phyloP scores from a whole-genome alignment of 2,888 invertebrate species.

The Agrilus mali region DNA sequence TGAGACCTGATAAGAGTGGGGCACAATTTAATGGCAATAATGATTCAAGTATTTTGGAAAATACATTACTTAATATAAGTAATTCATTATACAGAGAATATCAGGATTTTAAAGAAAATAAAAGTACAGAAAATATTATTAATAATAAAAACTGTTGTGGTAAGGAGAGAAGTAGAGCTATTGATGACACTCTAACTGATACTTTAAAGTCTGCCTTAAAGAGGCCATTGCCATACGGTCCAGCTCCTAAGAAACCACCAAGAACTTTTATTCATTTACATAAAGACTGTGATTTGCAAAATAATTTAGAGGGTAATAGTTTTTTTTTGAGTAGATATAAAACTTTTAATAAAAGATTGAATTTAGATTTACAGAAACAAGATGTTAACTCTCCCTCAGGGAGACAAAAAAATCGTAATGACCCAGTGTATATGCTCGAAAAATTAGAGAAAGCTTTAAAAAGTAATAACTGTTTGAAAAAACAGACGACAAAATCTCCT shows the following conservation, averaged over 20 bases:
- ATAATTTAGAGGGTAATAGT: neutral
- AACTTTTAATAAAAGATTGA: slow-evolving; percentile 16
- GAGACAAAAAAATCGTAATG: slow-evolving; percentile 23
- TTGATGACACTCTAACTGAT: slow-evolving; percentile 32
- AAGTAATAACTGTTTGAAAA: slow-evolving; percentile 29
- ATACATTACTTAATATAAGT: neutral
- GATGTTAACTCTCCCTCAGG: neutral
- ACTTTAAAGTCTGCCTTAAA: slow-evolving; percentile 53
- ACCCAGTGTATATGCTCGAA: slow-evolving; percentile 51
- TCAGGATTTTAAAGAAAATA: slow-evolving; percentile 16
- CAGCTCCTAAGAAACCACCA: slow-evolving; percentile 67
- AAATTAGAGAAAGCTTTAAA: slow-evolving; percentile 48
- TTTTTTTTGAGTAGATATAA: slow-evolving; percentile 1
- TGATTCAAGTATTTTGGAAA: too few species aligned
- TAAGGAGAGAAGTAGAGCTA: neutral
- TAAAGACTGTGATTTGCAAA: slow-evolving; percentile 3
- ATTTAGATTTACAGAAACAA: slow-evolving; percentile 14
- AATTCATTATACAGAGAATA: slow-evolving; percentile 15
- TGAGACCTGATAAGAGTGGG: slow-evolving; percentile 16
- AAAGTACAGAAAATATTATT: slow-evolving; percentile 11
- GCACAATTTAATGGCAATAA: neutral
- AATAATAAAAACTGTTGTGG: neutral
- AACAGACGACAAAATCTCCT: too few species aligned
- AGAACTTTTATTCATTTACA: slow-evolving; percentile 42
- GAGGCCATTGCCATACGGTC: slow-evolving; percentile 54